phyloP scores from a whole-genome alignment of 2,888 invertebrate genomes.

The Cordylochernes scorpioides region DNA sequence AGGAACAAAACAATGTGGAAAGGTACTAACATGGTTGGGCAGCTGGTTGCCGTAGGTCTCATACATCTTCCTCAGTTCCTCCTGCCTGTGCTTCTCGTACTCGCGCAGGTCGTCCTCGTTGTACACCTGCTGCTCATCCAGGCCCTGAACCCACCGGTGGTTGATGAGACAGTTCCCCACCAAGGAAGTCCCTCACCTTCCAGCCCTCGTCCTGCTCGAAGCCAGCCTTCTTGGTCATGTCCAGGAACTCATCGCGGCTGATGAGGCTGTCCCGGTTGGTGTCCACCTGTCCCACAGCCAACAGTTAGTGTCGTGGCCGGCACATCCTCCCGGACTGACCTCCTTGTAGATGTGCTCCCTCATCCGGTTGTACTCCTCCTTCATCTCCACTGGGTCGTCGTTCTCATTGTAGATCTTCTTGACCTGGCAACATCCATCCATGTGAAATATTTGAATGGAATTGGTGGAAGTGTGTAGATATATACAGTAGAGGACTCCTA shows the following conservation, averaged over 20 bases:
- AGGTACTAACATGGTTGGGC: no score
- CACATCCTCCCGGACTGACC: slow-evolving; percentile 5
- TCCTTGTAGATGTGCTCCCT: slow-evolving; percentile 82
- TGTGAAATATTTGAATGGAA: slow-evolving; percentile 9
- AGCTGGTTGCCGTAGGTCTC: slow-evolving; percentile 18
- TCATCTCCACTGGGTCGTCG: slow-evolving; percentile 31
- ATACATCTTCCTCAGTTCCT: slow-evolving; percentile 35
- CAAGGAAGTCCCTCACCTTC: slow-evolving; percentile 33
- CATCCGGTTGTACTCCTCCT: slow-evolving; percentile 96
- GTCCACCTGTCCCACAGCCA: slow-evolving; percentile 32
- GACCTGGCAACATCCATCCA: slow-evolving; percentile 23
- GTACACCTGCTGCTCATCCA: slow-evolving; percentile 58
- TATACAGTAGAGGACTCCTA: no score
- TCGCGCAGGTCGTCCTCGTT: slow-evolving; percentile 56
- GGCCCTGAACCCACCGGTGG: slow-evolving; percentile 16
- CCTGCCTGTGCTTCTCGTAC: slow-evolving; percentile 36
- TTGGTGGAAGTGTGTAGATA: no score
- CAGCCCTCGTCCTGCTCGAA: slow-evolving; percentile 69
- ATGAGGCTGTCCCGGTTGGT: slow-evolving; percentile 60
- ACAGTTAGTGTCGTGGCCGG: not conserved
- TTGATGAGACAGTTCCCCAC: not conserved
- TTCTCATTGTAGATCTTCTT: slow-evolving; percentile 78
- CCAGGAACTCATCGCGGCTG: slow-evolving; percentile 48
- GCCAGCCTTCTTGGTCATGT: slow-evolving; percentile 52
- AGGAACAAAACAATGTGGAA: no score